Base-by-base conservation (phyloP, 2,113 vertebrate species). In the Lasiurus cinereus region DNA sequence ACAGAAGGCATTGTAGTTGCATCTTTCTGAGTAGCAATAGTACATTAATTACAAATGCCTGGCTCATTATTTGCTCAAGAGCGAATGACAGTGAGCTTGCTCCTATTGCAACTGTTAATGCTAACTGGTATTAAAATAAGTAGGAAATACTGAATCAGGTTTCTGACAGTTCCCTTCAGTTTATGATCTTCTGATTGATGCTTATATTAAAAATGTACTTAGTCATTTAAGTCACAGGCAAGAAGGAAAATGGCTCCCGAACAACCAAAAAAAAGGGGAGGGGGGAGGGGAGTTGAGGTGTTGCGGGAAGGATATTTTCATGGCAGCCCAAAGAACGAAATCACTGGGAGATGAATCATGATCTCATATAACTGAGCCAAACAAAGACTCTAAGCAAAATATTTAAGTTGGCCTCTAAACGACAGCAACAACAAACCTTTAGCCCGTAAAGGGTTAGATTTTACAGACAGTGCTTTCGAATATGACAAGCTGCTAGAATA, bases 171-270 rank as follows among this genome's bases (percentile, higher is more conserved):
- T 97, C 78, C 56, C 96, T 93, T 98, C 56, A 43, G 79, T 80
- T 86, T 97, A 76, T 62, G 48, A 85, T 97, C 91, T 93, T 90
- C 79, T 83, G 89, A 93, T 79, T 77, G 86, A 82, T 92, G 73
- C 92, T 92, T 92, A 43, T 79, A 91, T 74, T 93, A 83, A 93
- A 95, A 98, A 98, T 94, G 92, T 80, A 97, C 95, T 97, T 94
- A 96, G 96, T 97, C 97, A 97, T 97, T 98, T 97, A 97, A 98
- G 97, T 97, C 95, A 97, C 94, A 96, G 94, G 94, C 94, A 94
- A 95, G 96, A 98, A 98, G 96, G 97, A 99, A 98, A 98, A 99
- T 99, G 98, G 98, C 98, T 98, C 80, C 98, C 94, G 67, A 97
- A 95, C 94, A 98, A 97, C 90, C n/a, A 24, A 29, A 90, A 89